phyloP scores from a whole-genome alignment of 2,888 invertebrate genomes.

The Oxytorus armatus region DNA sequence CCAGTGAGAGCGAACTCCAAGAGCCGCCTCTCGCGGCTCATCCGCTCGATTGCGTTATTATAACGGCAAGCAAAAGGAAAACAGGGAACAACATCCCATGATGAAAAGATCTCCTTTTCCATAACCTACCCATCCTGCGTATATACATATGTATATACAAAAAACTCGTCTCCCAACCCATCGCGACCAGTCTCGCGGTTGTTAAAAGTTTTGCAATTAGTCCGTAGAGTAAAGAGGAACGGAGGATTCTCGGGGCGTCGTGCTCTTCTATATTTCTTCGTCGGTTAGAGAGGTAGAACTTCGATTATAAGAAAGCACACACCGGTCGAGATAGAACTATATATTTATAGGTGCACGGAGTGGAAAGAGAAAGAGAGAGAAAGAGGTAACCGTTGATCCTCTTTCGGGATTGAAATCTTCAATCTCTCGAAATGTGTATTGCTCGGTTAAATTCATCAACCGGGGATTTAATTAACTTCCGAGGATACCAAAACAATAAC shows the following conservation, averaged over 20 bases:
- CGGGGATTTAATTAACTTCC: conserved; percentile 28
- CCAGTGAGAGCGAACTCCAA: conserved; percentile 11
- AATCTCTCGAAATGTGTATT: conserved; percentile 32
- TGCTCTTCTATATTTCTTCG: conserved; percentile 53
- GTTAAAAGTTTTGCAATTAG: conserved; percentile 70
- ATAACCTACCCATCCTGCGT: conserved; percentile 15
- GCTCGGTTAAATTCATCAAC: conserved; percentile 25
- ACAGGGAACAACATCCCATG: conserved; percentile 18
- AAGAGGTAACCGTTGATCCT: conserved; percentile 22
- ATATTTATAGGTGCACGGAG: background rate
- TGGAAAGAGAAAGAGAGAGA: background rate
- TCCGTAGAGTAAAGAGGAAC: conserved; percentile 11
- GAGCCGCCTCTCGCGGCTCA: conserved; percentile 13
- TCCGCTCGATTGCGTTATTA: conserved; percentile 56
- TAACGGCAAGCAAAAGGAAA: conserved; percentile 39
- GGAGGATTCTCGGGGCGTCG: conserved; percentile 25
- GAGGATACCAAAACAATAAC: conserved; percentile 21
- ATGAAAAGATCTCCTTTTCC: conserved; percentile 43
- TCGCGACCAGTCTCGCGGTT: conserved; percentile 40
- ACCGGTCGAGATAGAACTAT: conserved; percentile 25
- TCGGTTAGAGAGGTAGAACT: conserved; percentile 54
- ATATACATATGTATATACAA: conserved; percentile 6
- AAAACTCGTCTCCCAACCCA: conserved; percentile 35
- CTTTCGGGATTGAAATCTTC: conserved; percentile 51
- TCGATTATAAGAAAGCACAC: conserved; percentile 65